These are phyloP conservation scores for Platysteira castanea DNA, from an alignment of 2,113 vertebrate species.

Conservation along the genomic window DNA sequence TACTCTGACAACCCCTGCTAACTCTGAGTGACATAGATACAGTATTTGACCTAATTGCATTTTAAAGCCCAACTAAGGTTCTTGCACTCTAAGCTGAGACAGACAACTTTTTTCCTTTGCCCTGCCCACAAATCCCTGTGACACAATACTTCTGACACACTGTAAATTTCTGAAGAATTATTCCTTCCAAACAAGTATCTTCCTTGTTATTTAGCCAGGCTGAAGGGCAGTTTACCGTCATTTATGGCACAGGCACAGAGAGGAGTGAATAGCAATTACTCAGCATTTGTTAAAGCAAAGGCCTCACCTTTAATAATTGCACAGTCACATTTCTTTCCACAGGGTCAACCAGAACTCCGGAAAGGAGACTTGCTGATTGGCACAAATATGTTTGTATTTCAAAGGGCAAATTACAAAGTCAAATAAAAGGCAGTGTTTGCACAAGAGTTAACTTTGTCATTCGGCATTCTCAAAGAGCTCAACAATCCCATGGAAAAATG, in stretches of 20 bases:
- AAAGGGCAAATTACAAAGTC: constrained; percentile 55
- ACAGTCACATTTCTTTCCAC: constrained; percentile 40
- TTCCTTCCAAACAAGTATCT: not conserved
- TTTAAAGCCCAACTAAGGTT: not conserved
- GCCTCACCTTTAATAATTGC: constrained; percentile 50
- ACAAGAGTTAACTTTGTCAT: constrained; percentile 28
- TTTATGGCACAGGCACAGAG: not conserved
- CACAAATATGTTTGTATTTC: constrained; percentile 54
- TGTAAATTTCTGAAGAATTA: not conserved
- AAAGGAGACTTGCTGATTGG: constrained; percentile 46
- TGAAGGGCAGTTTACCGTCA: not conserved
- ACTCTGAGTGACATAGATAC: not conserved
- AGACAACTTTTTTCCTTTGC: not conserved
- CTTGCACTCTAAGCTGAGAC: not conserved
- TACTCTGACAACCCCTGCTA: not conserved
- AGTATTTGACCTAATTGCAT: not conserved
- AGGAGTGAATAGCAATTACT: constrained; percentile 22
- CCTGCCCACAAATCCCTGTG: not conserved
- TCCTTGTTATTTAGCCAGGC: constrained; percentile 1
- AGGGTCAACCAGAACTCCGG: constrained; percentile 29
- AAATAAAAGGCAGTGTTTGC: constrained; percentile 30
- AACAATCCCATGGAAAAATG: not conserved
- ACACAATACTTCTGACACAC: not conserved
- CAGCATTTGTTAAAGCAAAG: not conserved
- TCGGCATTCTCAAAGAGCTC: constrained; percentile 11